These are phyloP conservation scores for Cochlearius cochlearius DNA, from an alignment of 2,113 vertebrate species.

Conservation along the genomic window DNA sequence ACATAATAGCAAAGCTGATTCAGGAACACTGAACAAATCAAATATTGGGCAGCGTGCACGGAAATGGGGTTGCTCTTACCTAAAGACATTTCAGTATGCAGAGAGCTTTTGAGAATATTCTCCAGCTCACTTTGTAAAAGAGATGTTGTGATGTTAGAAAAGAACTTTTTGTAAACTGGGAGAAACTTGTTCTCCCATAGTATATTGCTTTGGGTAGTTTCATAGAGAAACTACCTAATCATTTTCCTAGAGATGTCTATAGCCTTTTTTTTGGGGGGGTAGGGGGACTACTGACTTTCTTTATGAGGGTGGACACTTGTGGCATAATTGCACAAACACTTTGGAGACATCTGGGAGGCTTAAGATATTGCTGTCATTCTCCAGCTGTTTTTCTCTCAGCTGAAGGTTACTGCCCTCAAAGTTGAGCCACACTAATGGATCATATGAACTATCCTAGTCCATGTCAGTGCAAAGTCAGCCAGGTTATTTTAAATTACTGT, in stretches of 20 bases:
- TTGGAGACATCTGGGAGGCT: background rate
- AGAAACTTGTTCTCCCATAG: background rate
- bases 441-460: background rate
- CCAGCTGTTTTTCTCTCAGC: background rate
- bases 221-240: background rate
- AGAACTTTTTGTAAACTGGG: background rate
- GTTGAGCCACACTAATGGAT: background rate
- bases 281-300: background rate
- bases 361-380: background rate
- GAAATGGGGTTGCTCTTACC: background rate
- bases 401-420: background rate
- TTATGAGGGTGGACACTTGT: background rate
- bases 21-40: background rate
- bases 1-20: background rate
- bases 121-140: background rate
- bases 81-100: background rate
- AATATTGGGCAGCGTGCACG: background rate
- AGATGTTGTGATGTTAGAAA: background rate
- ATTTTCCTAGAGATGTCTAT: background rate
- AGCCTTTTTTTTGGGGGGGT: background rate
- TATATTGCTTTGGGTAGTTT: background rate
- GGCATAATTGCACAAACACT: background rate
- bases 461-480: background rate
- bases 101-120: background rate
- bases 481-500: constrained; percentile 12